Percentiles rank a stretch among this genome's conserved stretches.
These are phyloP conservation scores for Drosophila kanapiae DNA, from an alignment of 1,140 invertebrate genomes.

Conservation along the genomic window DNA sequence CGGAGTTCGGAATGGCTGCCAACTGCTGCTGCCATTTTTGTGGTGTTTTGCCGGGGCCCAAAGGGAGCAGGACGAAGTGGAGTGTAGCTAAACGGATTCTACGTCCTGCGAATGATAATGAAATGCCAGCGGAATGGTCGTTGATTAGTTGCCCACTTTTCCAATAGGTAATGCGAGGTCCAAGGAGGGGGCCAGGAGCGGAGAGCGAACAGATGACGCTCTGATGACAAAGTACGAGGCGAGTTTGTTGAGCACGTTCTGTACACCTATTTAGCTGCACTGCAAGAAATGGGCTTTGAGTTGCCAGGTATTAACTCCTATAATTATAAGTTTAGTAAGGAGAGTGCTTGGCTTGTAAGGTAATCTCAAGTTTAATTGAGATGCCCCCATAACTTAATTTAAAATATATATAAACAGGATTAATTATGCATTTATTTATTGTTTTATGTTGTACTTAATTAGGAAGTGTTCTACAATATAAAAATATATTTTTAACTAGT, in stretches of 20 bases:
- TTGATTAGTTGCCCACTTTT: slow-evolving; percentile 70
- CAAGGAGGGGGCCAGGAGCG: not conserved
- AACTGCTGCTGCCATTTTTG: slow-evolving; percentile 49
- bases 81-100: slow-evolving; percentile 52
- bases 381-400: not conserved
- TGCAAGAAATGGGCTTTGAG: slow-evolving; percentile 5
- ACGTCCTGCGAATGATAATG: slow-evolving; percentile 58
- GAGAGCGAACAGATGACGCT: slow-evolving; percentile 45
- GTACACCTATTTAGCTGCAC: slow-evolving; percentile 63
- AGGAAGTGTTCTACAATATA: too few species aligned
- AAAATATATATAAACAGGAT: too few species aligned
- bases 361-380: not conserved
- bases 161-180: slow-evolving; percentile 36
- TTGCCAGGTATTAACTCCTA: not conserved
- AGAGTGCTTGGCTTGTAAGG: not conserved
- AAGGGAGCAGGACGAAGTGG: too few species aligned
- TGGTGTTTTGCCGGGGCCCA: slow-evolving; percentile 18
- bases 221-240: slow-evolving; percentile 65
- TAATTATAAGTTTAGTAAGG: not conserved
- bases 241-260: slow-evolving; percentile 58
- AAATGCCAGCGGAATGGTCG: slow-evolving; percentile 63
- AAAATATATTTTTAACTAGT: too few species aligned
- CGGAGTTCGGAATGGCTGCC: slow-evolving; percentile 2
- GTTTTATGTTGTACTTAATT: too few species aligned
- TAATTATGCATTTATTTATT: too few species aligned